A percentile compares a stretch with the other conserved stretches of the same genome.
Evolutionary conservation across 2,113 vertebrate species (phyloP).

Genomic region (Manacus vitellinus): DNA sequence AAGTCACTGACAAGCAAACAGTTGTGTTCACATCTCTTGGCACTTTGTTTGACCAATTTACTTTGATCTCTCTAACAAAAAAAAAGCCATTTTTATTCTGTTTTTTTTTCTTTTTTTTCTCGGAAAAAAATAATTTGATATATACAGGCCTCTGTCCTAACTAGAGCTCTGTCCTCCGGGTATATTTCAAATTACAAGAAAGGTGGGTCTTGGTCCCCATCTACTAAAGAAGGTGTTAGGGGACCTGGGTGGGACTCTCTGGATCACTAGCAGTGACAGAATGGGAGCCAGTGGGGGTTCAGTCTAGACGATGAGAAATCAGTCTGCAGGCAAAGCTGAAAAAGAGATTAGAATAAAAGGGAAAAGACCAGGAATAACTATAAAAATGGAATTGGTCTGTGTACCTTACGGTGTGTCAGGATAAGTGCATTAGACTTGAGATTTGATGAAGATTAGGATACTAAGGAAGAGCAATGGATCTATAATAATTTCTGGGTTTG

Average conservation of each 20-base stretch:
- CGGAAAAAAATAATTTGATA: background rate
- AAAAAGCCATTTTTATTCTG: background rate
- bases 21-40: conserved; percentile 17
- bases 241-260: background rate
- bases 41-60: conserved; percentile 27
- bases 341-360: background rate
- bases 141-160: background rate
- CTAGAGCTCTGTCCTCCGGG: background rate
- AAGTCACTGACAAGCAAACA: background rate
- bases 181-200: background rate
- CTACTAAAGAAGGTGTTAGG: background rate
- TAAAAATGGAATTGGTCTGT: background rate
- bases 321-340: background rate
- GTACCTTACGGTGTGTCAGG: background rate
- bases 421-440: background rate
- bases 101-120: background rate
- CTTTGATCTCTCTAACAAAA: conserved; percentile 1
- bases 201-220: background rate
- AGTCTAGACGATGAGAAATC: background rate
- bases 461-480: background rate
- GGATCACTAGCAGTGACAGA: background rate
- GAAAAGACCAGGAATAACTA: background rate
- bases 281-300: background rate
- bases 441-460: background rate
- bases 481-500: background rate